Conservation (phyloP, 2,113 vertebrate genomes). For the Phaethornis superciliosus region DNA sequence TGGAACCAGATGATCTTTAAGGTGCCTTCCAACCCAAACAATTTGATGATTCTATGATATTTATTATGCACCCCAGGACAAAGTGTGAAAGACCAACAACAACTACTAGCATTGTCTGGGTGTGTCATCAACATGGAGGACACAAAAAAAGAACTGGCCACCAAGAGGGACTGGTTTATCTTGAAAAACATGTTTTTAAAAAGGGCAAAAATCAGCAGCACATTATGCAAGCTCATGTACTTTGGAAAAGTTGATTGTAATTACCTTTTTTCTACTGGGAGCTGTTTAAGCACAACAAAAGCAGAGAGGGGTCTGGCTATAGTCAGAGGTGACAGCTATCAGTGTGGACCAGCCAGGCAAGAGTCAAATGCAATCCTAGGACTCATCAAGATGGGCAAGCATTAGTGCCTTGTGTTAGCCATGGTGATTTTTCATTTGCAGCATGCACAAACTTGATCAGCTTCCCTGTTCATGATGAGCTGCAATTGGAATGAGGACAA, state of each 20-base stretch:
- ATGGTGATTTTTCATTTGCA: not conserved
- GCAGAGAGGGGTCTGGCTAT: not conserved
- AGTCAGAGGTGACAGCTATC: not conserved
- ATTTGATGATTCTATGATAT: too few relatives aligned
- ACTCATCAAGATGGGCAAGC: not conserved
- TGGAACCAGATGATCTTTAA: too few relatives aligned
- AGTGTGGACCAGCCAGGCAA: not conserved
- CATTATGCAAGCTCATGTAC: not conserved
- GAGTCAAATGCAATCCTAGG: not conserved
- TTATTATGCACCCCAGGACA: not conserved
- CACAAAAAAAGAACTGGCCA: not conserved
- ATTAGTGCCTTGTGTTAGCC: not conserved
- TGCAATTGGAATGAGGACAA: not conserved
- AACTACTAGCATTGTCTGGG: not conserved
- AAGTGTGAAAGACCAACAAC: not conserved
- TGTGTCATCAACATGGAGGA: not conserved
- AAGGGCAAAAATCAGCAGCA: not conserved
- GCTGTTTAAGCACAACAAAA: not conserved
- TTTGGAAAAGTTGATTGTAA: not conserved
- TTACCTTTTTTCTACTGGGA: not conserved
- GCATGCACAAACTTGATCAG: not conserved
- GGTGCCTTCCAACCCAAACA: too few relatives aligned
- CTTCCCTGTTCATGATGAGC: not conserved
- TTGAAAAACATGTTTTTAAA: not conserved
- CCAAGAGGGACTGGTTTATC: not conserved